Evolutionary conservation across 1,140 invertebrate genomes (phyloP), one percentile per base, ranked within the genome.

Genomic region (Drosophila sproati): DNA sequence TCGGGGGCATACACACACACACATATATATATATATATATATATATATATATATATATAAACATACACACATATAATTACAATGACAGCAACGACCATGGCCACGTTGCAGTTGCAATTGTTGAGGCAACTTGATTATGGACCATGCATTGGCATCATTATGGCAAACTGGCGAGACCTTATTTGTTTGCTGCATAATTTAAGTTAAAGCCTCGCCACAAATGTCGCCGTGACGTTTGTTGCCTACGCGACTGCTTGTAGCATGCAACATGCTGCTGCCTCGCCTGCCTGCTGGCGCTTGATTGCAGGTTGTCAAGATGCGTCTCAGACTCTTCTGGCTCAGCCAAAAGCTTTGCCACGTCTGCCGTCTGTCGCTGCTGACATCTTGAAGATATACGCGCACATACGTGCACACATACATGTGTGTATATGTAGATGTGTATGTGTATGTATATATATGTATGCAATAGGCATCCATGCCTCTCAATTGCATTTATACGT

Each of bases 141-240:
- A 34, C 68, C 43, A 70, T 61, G 67, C 67, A 64, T 71, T 83
- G 64, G 68, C 81, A 73, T 85, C 77, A 83, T 83, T 85, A 85
- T 83, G 81, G 64, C 48, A 37, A 73, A 37, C 77, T 66, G 73
- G 73, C 73, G 73, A 80, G 77, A 85, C 81, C 81, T 85, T 83
- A 85, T 83, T 85, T 83, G 73, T 77, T 83, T 83, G 81, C 68
- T 73, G 77, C 81, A 83, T 83, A 80, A 85, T 83, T 83, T 85
- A 83, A 85, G 81, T 77, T 72, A 79, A 82, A 78, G 77, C 59
- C 71, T 20, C 62, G 57, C 59, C 51, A 66, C 76, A 82, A 77
- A 85, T 83, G 81, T 83, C 81, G 81, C 78, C 68, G 47, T 34
- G 39, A 48, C 31, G 60, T 70, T 82, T 68, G 64, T 71, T 67